phyloP scores from a whole-genome alignment of 2,113 vertebrate species.

The Anhinga anhinga region DNA sequence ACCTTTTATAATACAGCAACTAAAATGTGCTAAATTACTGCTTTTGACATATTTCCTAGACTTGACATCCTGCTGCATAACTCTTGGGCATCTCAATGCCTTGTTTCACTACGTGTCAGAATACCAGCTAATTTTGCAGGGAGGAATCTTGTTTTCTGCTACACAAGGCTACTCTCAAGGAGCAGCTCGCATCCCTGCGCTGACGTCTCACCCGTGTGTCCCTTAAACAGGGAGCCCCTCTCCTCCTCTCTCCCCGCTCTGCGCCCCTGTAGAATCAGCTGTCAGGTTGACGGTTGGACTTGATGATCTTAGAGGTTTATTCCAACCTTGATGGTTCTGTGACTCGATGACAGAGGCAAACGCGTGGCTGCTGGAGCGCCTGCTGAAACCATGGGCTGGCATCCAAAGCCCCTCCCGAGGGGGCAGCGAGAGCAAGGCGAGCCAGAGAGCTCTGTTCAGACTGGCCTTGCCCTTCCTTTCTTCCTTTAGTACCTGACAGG shows the following conservation, averaged over 20 bases:
- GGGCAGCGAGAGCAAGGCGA: accelerated
- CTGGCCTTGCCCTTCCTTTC: accelerated
- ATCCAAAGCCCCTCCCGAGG: accelerated
- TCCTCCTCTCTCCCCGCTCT: accelerated
- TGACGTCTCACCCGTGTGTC: accelerated
- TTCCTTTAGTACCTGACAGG: neutral
- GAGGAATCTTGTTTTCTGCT: neutral
- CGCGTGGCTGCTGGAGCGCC: accelerated
- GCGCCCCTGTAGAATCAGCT: accelerated
- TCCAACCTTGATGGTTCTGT: too few relatives aligned
- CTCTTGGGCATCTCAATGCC: neutral
- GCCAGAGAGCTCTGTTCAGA: neutral
- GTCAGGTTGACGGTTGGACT: neutral
- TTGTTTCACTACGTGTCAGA: accelerated
- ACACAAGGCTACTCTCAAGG: neutral
- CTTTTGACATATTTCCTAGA: accelerated
- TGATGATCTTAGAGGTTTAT: too few relatives aligned
- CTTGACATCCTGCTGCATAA: neutral
- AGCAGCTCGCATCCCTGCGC: accelerated
- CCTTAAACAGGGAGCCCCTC: neutral
- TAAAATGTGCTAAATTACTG: neutral
- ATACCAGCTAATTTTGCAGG: accelerated
- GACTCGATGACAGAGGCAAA: too few relatives aligned
- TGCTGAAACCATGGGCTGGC: accelerated
- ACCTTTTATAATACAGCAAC: neutral